Evolutionary conservation across 2,113 vertebrate species (phyloP).

Genomic region (Tragelaphus buxtoni): DNA sequence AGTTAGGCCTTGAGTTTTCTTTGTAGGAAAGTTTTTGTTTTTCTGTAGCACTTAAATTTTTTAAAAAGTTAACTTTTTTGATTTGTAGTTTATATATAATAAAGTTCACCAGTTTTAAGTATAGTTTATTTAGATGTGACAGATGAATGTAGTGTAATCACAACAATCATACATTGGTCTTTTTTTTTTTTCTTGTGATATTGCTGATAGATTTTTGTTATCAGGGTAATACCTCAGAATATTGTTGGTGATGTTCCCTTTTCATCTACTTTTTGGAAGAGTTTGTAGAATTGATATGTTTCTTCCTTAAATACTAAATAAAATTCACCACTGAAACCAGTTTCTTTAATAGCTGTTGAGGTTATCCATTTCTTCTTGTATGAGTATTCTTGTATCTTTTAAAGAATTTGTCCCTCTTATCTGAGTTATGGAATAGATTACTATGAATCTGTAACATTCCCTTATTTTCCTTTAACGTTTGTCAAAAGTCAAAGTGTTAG

Average conservation of each 20-base stretch:
- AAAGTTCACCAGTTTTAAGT: not conserved
- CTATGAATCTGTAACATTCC: not conserved
- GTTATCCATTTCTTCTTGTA: not conserved
- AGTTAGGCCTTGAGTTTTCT: not conserved
- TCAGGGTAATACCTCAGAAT: not conserved
- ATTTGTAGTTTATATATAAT: not conserved
- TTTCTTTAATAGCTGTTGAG: not conserved
- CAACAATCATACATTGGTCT: not conserved
- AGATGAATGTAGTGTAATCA: not conserved
- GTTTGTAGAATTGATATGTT: not conserved
- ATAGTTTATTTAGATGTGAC: not conserved
- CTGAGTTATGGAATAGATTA: not conserved
- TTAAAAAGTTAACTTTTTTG: not conserved
- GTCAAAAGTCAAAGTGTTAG: not conserved
- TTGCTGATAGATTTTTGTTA: not conserved
- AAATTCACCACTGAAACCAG: not conserved
- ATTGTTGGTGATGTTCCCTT: not conserved
- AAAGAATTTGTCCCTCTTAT: not conserved
- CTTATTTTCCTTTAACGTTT: not conserved
- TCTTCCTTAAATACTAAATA: not conserved
- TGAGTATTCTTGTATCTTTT: not conserved
- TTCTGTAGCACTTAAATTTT: not conserved
- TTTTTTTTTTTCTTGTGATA: not conserved
- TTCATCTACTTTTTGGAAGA: not conserved
- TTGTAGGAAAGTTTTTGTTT: not conserved